Percentiles rank a stretch among this genome's conserved stretches.
phyloP scores from a whole-genome alignment of 1,140 invertebrate species.

The Onthophagus taurus region DNA sequence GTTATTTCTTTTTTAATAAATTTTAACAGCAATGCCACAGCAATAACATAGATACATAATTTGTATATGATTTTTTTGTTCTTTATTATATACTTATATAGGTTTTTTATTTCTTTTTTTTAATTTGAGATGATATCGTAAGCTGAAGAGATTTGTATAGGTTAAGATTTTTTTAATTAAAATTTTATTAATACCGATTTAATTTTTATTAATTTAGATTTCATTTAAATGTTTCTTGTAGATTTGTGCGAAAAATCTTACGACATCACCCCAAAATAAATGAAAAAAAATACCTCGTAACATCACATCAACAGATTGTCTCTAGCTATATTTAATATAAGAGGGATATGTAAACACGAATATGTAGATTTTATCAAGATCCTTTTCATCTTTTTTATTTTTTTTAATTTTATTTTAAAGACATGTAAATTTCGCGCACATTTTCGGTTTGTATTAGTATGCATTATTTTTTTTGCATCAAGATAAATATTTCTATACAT shows the following conservation, averaged over 20 bases:
- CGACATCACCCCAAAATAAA: too few relatives aligned
- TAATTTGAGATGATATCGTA: neutral
- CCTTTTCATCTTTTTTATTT: neutral
- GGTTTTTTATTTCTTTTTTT: neutral
- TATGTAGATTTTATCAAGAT: neutral
- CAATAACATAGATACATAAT: neutral
- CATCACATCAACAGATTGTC: constrained; percentile 9
- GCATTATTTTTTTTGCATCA: neutral
- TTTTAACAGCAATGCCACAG: constrained; percentile 4
- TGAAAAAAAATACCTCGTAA: too few relatives aligned
- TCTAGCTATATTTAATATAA: constrained; percentile 4
- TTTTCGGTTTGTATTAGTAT: neutral
- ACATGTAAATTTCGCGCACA: neutral
- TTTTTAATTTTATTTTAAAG: neutral
- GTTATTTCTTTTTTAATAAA: constrained; percentile 5
- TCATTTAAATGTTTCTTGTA: neutral
- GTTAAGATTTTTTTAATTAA: neutral
- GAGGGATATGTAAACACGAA: constrained; percentile 7
- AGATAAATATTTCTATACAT: neutral
- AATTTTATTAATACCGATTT: neutral
- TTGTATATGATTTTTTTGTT: neutral
- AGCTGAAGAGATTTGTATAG: neutral
- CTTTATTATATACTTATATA: neutral
- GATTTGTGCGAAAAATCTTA: neutral
- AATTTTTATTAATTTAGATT: neutral